phyloP scores from a whole-genome alignment of 2,888 invertebrate genomes.

The Ornithoptera alexandrae region DNA sequence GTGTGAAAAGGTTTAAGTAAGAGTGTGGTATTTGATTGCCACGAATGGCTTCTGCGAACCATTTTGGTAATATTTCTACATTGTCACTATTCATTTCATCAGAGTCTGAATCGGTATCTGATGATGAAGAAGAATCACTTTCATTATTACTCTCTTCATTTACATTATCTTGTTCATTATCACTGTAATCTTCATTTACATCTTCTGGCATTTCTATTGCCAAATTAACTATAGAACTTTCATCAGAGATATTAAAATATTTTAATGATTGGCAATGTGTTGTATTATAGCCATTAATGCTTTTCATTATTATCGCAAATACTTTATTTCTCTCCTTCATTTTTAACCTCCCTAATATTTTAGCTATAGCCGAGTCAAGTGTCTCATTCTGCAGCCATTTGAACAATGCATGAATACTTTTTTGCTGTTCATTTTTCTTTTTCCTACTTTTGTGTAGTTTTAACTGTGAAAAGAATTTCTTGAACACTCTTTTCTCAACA shows the following conservation, averaged over 20 bases:
- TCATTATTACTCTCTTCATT: conserved; percentile 39
- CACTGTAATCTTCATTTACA: conserved; percentile 36
- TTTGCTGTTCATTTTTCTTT: conserved; percentile 82
- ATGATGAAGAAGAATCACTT: conserved; percentile 29
- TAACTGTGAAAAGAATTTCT: conserved; percentile 84
- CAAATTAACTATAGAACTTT: conserved; percentile 34
- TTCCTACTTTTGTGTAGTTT: conserved; percentile 79
- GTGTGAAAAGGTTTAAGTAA: conserved; percentile 84
- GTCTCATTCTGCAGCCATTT: conserved; percentile 88
- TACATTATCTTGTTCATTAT: conserved; percentile 39
- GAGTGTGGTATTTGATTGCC: conserved; percentile 81
- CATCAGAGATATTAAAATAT: conserved; percentile 69
- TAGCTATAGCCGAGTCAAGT: conserved; percentile 83
- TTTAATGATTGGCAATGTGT: conserved; percentile 79
- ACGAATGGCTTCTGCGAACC: conserved; percentile 83
- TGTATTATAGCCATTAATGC: conserved; percentile 83
- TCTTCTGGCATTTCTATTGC: conserved; percentile 37
- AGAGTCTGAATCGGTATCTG: conserved; percentile 27
- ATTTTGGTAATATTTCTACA: conserved; percentile 51
- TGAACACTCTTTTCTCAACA: conserved; percentile 83
- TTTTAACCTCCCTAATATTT: conserved; percentile 82
- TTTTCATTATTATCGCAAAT: conserved; percentile 79
- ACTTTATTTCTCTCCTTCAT: conserved; percentile 76
- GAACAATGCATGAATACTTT: conserved; percentile 85
- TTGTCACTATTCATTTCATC: conserved; percentile 35